These are phyloP conservation scores for Eptesicus fuscus DNA, from an alignment of 2,113 vertebrate species.

Conservation along the genomic window DNA sequence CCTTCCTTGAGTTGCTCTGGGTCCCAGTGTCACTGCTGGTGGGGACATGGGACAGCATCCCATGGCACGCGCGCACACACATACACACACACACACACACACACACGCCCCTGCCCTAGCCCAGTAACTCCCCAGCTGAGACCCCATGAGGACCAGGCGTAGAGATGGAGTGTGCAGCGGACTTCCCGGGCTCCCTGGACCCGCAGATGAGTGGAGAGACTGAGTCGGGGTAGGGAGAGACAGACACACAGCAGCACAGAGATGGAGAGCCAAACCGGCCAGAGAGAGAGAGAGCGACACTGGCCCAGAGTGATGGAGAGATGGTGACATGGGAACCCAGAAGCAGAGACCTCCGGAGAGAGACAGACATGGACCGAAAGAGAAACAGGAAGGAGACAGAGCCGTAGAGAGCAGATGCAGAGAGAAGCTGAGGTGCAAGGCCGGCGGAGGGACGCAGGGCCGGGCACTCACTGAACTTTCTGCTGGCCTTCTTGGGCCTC, in stretches of 20 bases:
- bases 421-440: background rate
- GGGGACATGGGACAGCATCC: background rate
- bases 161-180: rapidly evolving
- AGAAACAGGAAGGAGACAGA: background rate
- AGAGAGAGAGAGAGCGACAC: background rate
- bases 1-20: background rate
- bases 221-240: no score
- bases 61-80: no score
- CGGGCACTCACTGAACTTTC: slow-evolving; percentile 84
- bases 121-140: background rate
- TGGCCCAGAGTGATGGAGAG: background rate
- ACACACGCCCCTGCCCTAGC: no score
- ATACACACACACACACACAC: no score
- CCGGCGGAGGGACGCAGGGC: background rate
- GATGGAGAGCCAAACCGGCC: background rate
- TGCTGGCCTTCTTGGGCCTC: slow-evolving; percentile 76
- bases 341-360: background rate
- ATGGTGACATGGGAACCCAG: background rate
- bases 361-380: background rate
- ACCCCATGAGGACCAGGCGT: background rate
- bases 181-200: background rate
- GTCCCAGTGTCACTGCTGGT: background rate
- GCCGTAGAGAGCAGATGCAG: background rate
- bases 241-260: background rate
- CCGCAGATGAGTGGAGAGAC: background rate